A percentile compares a stretch with the other conserved stretches of the same genome.
These are phyloP conservation scores for Hecatera dysodea DNA, from an alignment of 2,888 invertebrate species.

Conservation along the genomic window DNA sequence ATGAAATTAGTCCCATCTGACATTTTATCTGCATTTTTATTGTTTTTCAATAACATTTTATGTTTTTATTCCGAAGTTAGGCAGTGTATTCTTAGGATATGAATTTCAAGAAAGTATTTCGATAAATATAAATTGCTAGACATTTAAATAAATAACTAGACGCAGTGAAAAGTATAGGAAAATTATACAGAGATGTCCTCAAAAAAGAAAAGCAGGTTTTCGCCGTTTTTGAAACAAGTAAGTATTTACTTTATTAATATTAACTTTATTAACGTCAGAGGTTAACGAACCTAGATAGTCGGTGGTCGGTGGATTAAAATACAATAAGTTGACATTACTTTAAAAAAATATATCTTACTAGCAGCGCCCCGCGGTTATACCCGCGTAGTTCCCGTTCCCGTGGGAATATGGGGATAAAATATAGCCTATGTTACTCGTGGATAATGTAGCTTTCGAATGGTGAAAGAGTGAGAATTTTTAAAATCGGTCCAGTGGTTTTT, in stretches of 20 bases:
- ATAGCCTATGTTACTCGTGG: too few relatives aligned
- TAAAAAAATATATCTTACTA: too few relatives aligned
- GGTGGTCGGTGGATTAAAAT: neutral
- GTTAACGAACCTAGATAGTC: neutral
- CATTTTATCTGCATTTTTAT: slow-evolving; percentile 18
- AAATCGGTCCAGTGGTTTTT: too few relatives aligned
- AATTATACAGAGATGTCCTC: slow-evolving; percentile 39
- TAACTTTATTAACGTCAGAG: neutral
- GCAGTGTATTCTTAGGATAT: slow-evolving; percentile 9
- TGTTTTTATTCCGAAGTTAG: slow-evolving; percentile 6
- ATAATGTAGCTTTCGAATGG: too few relatives aligned
- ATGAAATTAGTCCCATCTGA: neutral
- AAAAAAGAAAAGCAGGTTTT: slow-evolving; percentile 46
- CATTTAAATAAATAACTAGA: slow-evolving; percentile 1
- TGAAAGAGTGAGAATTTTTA: too few relatives aligned
- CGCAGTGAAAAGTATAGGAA: slow-evolving; percentile 3
- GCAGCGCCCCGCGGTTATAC: too few relatives aligned
- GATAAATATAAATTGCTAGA: neutral
- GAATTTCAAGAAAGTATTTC: neutral
- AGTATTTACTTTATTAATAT: slow-evolving; percentile 27
- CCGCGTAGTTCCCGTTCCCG: too few relatives aligned
- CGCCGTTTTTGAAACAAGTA: slow-evolving; percentile 65
- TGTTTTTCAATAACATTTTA: neutral
- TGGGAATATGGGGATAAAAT: too few relatives aligned
- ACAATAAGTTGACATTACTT: too few relatives aligned